phyloP scores from a whole-genome alignment of 2,113 vertebrate genomes.

The Gobius niger region DNA sequence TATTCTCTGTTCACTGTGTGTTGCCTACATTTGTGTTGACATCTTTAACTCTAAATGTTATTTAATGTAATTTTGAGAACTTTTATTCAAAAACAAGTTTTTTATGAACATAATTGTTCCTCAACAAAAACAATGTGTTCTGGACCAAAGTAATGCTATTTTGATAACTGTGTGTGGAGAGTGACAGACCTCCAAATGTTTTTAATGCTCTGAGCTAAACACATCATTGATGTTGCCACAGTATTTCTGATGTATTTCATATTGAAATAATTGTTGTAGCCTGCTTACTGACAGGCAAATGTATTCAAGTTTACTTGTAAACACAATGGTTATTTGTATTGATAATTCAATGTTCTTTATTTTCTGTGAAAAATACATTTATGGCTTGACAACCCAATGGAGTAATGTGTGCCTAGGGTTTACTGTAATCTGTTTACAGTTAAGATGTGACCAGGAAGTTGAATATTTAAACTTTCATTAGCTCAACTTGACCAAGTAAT shows the following conservation, averaged over 20 bases:
- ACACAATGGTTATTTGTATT: constrained; percentile 57
- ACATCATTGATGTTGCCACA: constrained; percentile 56
- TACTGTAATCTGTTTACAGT: constrained; percentile 57
- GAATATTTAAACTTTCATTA: constrained; percentile 23
- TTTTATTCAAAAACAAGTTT: constrained; percentile 32
- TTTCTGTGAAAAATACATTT: constrained; percentile 65
- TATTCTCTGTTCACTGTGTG: constrained; percentile 67
- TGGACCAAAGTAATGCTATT: constrained; percentile 32
- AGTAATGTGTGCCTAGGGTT: constrained; percentile 52
- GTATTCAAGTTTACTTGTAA: constrained; percentile 44
- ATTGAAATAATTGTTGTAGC: constrained; percentile 70
- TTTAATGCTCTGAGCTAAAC: constrained; percentile 49
- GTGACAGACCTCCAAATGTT: constrained; percentile 49
- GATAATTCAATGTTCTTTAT: constrained; percentile 63
- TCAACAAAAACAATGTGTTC: constrained; percentile 26
- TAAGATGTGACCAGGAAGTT: constrained; percentile 39
- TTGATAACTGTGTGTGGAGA: constrained; percentile 29
- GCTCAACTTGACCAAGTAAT: constrained; percentile 27
- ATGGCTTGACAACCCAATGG: constrained; percentile 51
- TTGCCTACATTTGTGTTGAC: constrained; percentile 65
- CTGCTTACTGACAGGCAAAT: constrained; percentile 58
- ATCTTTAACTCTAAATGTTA: constrained; percentile 57
- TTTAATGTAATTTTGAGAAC: constrained; percentile 52
- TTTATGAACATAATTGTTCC: constrained; percentile 53
- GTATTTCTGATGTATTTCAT: constrained; percentile 69